Evolutionary conservation across 2,888 invertebrate species (phyloP).

Genomic region (Heliconius charithonia): DNA sequence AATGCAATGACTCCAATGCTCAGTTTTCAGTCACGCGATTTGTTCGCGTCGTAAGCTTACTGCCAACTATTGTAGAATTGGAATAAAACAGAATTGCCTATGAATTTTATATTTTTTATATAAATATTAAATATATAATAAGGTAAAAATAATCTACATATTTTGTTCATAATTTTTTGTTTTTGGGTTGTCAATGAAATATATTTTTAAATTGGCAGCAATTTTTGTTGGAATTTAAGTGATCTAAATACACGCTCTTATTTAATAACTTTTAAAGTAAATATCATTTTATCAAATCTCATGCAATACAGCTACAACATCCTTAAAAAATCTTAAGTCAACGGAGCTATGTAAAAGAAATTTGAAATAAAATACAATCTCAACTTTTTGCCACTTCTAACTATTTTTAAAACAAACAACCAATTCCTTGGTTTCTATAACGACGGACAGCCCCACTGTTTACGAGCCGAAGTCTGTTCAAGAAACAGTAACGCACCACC

Average conservation of each 20-base stretch:
- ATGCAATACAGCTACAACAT: background rate
- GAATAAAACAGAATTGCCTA: slow-evolving; percentile 56
- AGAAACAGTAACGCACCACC: slow-evolving; percentile 82
- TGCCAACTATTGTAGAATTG: slow-evolving; percentile 59
- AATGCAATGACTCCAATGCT: slow-evolving; percentile 80
- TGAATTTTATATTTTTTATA: background rate
- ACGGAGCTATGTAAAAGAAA: background rate
- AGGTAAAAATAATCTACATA: background rate
- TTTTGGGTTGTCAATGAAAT: too few species aligned
- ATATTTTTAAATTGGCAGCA: too few species aligned
- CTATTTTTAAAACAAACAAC: slow-evolving; percentile 64
- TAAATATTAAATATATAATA: background rate
- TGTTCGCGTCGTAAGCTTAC: slow-evolving; percentile 74
- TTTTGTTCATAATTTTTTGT: background rate
- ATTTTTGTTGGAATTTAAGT: background rate
- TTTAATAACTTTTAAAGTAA: background rate
- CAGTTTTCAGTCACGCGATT: slow-evolving; percentile 76
- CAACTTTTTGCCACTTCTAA: slow-evolving; percentile 66
- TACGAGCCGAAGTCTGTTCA: slow-evolving; percentile 81
- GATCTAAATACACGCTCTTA: background rate
- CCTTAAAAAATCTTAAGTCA: too few species aligned
- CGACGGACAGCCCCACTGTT: slow-evolving; percentile 82
- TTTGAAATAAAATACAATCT: background rate
- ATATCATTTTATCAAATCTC: background rate
- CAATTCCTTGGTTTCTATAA: slow-evolving; percentile 84